Percentiles rank a stretch among this genome's conserved stretches.
Conservation (phyloP, 2,113 vertebrate species). For the Daubentonia madagascariensis region DNA sequence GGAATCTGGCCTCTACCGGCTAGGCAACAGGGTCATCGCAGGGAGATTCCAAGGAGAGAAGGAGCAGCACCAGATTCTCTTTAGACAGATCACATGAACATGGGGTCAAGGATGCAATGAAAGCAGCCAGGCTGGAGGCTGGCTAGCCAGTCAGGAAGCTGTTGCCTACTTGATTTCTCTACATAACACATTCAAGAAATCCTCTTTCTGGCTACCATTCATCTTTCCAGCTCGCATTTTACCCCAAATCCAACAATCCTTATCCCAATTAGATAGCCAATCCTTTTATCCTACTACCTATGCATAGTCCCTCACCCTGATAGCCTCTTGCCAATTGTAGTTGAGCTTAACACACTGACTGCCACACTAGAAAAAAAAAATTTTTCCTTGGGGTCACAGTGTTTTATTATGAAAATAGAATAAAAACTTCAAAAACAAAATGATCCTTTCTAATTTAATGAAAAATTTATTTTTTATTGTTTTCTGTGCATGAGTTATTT, state of each 20-base stretch:
- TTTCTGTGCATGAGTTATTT: no score
- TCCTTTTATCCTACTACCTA: neutral
- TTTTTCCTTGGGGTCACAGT: no score
- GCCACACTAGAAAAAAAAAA: no score
- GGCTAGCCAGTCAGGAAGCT: neutral
- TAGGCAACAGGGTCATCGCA: neutral
- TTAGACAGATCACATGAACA: neutral
- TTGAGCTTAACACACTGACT: neutral
- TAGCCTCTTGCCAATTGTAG: neutral
- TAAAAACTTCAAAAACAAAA: no score
- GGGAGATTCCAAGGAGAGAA: neutral
- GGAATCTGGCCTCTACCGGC: neutral
- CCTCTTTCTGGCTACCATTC: neutral
- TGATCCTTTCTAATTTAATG: no score
- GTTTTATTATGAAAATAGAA: no score
- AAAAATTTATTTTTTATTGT: no score
- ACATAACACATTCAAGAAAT: no score
- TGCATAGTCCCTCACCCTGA: neutral
- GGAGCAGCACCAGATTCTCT: neutral
- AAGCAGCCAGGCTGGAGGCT: neutral
- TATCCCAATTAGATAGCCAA: neutral
- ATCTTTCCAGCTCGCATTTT: neutral
- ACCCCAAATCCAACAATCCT: neutral
- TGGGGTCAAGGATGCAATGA: neutral
- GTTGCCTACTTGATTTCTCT: neutral